Percentiles rank a stretch among this genome's conserved stretches.
These are phyloP conservation scores for Microcebus ravelobensis DNA, from an alignment of 2,113 vertebrate species.

Conservation along the genomic window DNA sequence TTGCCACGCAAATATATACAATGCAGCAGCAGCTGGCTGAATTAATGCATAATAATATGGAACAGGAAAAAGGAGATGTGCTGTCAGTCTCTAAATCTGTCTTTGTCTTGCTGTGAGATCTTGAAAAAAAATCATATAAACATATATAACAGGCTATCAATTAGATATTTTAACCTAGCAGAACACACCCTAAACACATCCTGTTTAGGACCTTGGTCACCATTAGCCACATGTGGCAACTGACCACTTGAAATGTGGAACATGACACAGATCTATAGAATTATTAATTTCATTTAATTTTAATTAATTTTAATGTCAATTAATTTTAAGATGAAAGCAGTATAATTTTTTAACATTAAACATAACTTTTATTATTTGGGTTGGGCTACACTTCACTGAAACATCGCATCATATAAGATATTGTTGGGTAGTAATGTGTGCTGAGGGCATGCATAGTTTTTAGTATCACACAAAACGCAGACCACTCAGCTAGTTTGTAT, in stretches of 20 bases:
- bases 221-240: neutral
- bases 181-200: neutral
- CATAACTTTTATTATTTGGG: neutral
- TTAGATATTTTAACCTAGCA: neutral
- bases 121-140: neutral
- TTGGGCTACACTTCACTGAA: neutral
- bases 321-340: neutral
- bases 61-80: neutral
- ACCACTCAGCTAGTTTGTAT: neutral
- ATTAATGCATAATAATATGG: neutral
- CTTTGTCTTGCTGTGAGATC: neutral
- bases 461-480: neutral
- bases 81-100: neutral
- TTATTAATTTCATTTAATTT: neutral
- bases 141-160: neutral
- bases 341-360: neutral
- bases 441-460: neutral
- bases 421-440: neutral
- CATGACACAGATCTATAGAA: neutral
- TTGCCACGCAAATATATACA: neutral
- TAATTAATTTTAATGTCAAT: neutral
- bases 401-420: neutral
- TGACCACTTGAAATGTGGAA: neutral
- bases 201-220: neutral
- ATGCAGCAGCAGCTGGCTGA: neutral